Conservation (phyloP, 2,888 invertebrate genomes). For the Acleris sparsana region DNA sequence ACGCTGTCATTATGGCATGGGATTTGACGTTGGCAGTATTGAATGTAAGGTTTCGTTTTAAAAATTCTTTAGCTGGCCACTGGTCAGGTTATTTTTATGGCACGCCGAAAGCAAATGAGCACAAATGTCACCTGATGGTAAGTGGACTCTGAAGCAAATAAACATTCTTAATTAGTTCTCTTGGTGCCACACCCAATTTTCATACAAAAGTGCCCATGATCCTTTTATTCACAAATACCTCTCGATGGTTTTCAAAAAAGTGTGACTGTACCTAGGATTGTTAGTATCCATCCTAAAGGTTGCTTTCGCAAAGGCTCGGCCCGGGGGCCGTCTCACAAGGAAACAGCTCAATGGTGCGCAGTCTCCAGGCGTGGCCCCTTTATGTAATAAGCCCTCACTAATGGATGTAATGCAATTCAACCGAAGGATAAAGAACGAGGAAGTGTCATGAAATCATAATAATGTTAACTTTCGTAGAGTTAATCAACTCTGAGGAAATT, state of each 20-base stretch:
- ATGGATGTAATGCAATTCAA: constrained; percentile 13
- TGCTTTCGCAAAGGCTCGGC: constrained; percentile 19
- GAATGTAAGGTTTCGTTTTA: too few relatives aligned
- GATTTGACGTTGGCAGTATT: too few relatives aligned
- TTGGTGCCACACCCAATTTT: too few relatives aligned
- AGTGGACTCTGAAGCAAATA: too few relatives aligned
- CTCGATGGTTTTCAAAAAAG: constrained; percentile 2
- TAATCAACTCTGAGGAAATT: too few relatives aligned
- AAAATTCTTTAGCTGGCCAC: too few relatives aligned
- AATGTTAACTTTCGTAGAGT: too few relatives aligned
- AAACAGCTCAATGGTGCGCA: constrained; percentile 26
- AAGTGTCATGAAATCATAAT: background rate
- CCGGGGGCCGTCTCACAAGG: constrained; percentile 13
- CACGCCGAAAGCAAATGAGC: too few relatives aligned
- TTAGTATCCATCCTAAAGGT: constrained; percentile 19
- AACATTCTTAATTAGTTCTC: too few relatives aligned
- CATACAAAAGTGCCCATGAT: too few relatives aligned
- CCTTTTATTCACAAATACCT: background rate
- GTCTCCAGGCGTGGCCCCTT: constrained; percentile 11
- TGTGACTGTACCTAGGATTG: constrained; percentile 10
- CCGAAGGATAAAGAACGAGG: background rate
- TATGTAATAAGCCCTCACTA: constrained; percentile 12
- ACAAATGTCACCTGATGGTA: too few relatives aligned
- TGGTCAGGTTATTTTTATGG: background rate
- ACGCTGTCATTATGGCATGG: too few relatives aligned